A percentile compares a stretch with the other conserved stretches of the same genome.
Conservation (phyloP, 2,113 vertebrate species). For the Phaethornis superciliosus region DNA sequence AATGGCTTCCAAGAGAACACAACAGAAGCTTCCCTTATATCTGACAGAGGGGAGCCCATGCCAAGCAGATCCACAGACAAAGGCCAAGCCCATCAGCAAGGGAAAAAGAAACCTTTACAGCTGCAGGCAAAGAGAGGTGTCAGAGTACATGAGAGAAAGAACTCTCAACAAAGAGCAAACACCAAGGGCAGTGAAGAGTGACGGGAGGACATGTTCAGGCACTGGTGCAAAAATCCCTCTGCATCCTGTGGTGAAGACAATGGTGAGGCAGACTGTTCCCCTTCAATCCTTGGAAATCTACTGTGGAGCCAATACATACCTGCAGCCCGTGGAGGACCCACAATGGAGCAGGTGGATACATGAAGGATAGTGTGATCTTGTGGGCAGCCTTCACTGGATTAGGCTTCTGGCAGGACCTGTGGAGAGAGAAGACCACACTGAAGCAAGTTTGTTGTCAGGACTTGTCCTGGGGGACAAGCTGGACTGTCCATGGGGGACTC, state of each 20-base stretch:
- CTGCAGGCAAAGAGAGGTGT: background rate
- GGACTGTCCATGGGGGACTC: no score
- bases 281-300: no score
- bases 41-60: background rate
- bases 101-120: background rate
- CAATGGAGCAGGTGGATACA: background rate
- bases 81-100: fast-evolving
- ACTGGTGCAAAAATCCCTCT: background rate
- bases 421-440: no score
- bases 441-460: no score
- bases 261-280: no score
- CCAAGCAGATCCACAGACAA: background rate
- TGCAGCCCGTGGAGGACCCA: background rate
- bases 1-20: background rate
- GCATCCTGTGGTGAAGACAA: background rate
- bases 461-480: no score
- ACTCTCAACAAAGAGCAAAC: no score
- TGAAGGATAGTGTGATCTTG: background rate
- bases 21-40: background rate
- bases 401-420: no score
- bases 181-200: background rate
- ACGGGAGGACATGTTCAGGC: background rate
- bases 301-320: no score
- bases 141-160: background rate
- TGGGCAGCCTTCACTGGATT: background rate